Percentiles rank a stretch among this genome's conserved stretches.
Evolutionary conservation across 2,888 invertebrate genomes (phyloP).

Genomic region (Calliphora vomitoria): DNA sequence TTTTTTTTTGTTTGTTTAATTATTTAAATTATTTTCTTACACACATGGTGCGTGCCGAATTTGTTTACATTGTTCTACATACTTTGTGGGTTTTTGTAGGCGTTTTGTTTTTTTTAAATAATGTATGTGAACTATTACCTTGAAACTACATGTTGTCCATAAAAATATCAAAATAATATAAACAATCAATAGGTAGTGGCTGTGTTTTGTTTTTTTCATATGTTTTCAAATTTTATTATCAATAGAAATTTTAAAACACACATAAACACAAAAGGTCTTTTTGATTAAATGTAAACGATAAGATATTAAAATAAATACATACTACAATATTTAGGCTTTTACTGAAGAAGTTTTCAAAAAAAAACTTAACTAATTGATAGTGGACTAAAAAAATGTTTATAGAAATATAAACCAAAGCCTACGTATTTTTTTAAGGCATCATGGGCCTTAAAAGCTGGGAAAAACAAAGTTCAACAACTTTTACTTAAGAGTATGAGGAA

Average conservation of each 20-base stretch:
- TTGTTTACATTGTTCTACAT: slow-evolving; percentile 43
- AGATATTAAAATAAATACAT: slow-evolving; percentile 42
- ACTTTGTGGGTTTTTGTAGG: slow-evolving; percentile 32
- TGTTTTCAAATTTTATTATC: slow-evolving; percentile 8
- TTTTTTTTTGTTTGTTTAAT: background rate
- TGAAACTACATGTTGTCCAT: slow-evolving; percentile 37
- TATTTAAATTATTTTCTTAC: slow-evolving; percentile 9
- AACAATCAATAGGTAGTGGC: slow-evolving; percentile 11
- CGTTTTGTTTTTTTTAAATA: slow-evolving; percentile 41
- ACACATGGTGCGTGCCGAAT: slow-evolving; percentile 33
- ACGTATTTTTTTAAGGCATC: slow-evolving; percentile 35
- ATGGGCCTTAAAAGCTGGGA: background rate
- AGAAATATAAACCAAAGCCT: slow-evolving; percentile 22
- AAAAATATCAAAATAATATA: slow-evolving; percentile 36
- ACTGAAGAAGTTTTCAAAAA: slow-evolving; percentile 31
- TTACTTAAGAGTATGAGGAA: slow-evolving; percentile 23
- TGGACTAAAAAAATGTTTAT: slow-evolving; percentile 8
- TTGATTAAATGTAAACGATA: slow-evolving; percentile 44
- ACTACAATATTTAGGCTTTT: slow-evolving; percentile 2
- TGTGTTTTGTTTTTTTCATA: slow-evolving; percentile 8
- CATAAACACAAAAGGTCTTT: background rate
- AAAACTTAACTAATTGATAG: slow-evolving; percentile 23
- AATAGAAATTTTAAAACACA: slow-evolving; percentile 11
- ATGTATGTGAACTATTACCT: slow-evolving; percentile 47
- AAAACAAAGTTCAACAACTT: slow-evolving; percentile 68